Percentiles rank a stretch among this genome's conserved stretches.
These are phyloP conservation scores for Paedocypris sp. DNA, from an alignment of 2,113 vertebrate genomes.

Conservation along the genomic window DNA sequence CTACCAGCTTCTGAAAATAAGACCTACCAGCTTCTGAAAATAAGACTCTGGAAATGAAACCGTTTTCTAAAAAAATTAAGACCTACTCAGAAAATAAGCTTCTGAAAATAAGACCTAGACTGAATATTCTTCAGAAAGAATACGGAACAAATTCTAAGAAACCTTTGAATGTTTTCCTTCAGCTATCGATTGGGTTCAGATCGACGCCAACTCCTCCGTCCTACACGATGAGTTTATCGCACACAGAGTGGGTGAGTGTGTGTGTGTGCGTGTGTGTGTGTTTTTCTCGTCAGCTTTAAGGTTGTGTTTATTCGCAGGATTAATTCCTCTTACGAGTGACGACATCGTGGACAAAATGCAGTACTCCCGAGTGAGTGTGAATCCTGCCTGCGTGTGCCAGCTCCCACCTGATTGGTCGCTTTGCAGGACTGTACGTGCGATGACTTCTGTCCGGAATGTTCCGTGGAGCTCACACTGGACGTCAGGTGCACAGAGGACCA, in stretches of 20 bases:
- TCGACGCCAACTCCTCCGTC: conserved; percentile 94
- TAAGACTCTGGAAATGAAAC: too few relatives aligned
- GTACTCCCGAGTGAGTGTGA: conserved; percentile 78
- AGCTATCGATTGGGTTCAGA: conserved; percentile 99
- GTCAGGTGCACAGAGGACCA: conserved; percentile 93
- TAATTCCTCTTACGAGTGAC: conserved; percentile 92
- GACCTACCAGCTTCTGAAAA: too few relatives aligned
- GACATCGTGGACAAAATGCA: conserved; percentile 98
- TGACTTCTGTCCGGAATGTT: conserved; percentile 93
- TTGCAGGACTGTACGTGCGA: conserved; percentile 88
- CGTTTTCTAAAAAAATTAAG: too few relatives aligned
- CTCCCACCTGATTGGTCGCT: too few relatives aligned
- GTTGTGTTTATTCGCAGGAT: conserved; percentile 67
- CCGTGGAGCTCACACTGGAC: conserved; percentile 87
- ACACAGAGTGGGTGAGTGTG: conserved; percentile 81
- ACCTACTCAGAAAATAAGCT: too few relatives aligned
- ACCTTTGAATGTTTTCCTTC: neutral
- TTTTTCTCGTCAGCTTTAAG: too few relatives aligned
- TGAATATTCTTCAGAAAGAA: too few relatives aligned
- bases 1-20: too few relatives aligned
- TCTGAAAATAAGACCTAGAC: too few relatives aligned
- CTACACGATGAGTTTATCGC: conserved; percentile 97
- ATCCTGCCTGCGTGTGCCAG: too few relatives aligned
- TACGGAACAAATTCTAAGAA: too few relatives aligned
- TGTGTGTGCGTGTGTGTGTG: too few relatives aligned